A percentile compares a stretch with the other conserved stretches of the same genome.
Conservation (phyloP, 37 sponge, comb jelly and placozoan species). For the Oscarella lobularis region DNA sequence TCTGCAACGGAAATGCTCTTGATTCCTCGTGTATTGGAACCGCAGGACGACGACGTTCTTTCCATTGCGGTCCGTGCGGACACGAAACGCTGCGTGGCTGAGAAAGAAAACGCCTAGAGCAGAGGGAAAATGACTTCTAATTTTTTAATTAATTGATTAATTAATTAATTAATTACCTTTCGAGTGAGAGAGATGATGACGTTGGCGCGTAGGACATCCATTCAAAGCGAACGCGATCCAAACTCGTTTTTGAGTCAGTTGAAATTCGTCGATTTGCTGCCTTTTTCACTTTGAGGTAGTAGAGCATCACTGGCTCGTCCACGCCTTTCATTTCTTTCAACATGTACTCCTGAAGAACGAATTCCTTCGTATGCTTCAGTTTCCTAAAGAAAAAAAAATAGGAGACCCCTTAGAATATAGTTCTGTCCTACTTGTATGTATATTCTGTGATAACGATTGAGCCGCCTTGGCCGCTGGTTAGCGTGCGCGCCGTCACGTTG, state of each 20-base stretch:
- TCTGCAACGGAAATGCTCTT: too few relatives aligned
- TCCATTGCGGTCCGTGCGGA: too few relatives aligned
- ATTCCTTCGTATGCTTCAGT: not conserved
- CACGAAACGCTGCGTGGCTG: too few relatives aligned
- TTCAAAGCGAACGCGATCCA: not conserved
- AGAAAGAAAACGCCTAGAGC: too few relatives aligned
- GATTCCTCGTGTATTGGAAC: too few relatives aligned
- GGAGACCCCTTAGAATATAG: not conserved
- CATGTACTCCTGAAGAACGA: not conserved
- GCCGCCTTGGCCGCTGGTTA: not conserved
- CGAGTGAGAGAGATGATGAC: not conserved
- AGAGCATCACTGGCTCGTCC: not conserved
- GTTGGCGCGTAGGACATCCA: not conserved
- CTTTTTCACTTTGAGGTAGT: not conserved
- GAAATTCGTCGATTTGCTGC: not conserved
- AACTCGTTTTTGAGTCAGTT: not conserved
- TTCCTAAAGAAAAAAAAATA: not conserved
- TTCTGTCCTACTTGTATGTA: not conserved
- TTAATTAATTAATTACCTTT: not conserved
- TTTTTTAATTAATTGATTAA: too few relatives aligned
- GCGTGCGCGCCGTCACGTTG: not conserved
- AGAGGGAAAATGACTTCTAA: too few relatives aligned
- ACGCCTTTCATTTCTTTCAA: not conserved
- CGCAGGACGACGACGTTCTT: too few relatives aligned
- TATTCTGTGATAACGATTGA: not conserved